Evolutionary conservation across 2,113 vertebrate genomes (phyloP).

Genomic region (Oreochromis niloticus): DNA sequence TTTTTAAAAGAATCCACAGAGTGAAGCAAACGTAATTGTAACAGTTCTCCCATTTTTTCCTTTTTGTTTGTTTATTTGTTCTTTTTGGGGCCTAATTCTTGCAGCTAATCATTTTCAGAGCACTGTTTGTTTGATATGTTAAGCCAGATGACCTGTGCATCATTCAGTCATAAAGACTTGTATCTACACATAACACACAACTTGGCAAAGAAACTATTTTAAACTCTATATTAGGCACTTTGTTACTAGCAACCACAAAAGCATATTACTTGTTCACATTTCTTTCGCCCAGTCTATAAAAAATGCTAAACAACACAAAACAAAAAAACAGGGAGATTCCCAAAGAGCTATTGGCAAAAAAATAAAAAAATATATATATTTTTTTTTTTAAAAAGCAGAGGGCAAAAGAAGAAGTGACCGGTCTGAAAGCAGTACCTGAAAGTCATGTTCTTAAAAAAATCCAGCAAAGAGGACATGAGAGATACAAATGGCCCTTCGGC

Average conservation of each 20-base stretch:
- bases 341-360: not conserved
- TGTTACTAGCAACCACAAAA: not conserved
- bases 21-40: too few relatives aligned
- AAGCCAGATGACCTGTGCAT: not conserved
- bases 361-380: fast-evolving
- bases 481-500: not conserved
- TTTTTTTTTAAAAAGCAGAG: not conserved
- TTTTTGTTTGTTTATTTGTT: too few relatives aligned
- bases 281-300: not conserved
- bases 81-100: not conserved
- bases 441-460: not conserved
- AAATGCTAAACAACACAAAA: not conserved
- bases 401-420: not conserved
- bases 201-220: not conserved
- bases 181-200: fast-evolving
- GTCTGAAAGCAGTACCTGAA: not conserved
- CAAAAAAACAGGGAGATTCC: not conserved
- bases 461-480: not conserved
- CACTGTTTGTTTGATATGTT: not conserved
- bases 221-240: not conserved
- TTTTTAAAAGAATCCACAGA: too few relatives aligned
- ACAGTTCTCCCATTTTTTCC: too few relatives aligned
- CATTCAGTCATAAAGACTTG: not conserved
- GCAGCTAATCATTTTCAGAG: not conserved
- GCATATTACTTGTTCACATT: not conserved